phyloP scores from a whole-genome alignment of 2,797 vertebrate species.

The Acanthurus lineatus region DNA sequence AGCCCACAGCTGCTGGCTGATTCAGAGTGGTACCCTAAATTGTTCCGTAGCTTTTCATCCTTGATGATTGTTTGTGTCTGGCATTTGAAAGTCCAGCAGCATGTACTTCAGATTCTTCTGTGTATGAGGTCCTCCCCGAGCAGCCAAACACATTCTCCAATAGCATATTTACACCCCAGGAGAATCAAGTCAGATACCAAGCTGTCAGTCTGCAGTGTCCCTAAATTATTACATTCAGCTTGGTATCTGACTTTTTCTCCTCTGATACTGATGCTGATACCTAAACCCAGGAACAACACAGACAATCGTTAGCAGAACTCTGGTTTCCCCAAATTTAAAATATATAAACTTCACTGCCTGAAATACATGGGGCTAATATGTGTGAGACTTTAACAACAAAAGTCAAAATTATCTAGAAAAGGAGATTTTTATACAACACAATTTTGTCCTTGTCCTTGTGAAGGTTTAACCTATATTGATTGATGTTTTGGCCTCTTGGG shows the following conservation, averaged over 20 bases:
- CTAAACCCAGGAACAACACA: not conserved
- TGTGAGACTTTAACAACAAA: not conserved
- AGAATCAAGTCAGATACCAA: slow-evolving; percentile 60
- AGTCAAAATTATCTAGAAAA: not conserved
- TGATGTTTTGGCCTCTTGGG: not conserved
- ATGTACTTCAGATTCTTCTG: slow-evolving; percentile 63
- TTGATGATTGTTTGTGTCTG: slow-evolving; percentile 73
- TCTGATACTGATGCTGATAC: slow-evolving; percentile 9
- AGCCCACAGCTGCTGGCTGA: slow-evolving; percentile 65
- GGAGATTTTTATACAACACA: not conserved
- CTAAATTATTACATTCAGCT: slow-evolving; percentile 50
- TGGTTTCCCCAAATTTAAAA: not conserved
- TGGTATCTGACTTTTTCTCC: slow-evolving; percentile 43
- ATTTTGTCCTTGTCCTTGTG: not conserved
- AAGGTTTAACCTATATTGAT: not conserved
- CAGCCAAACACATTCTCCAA: slow-evolving; percentile 70
- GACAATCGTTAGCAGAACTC: not conserved
- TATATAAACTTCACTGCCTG: slow-evolving; percentile 3
- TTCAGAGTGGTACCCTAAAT: slow-evolving; percentile 64
- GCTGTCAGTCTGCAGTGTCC: slow-evolving; percentile 35
- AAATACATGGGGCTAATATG: not conserved
- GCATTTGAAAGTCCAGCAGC: slow-evolving; percentile 60
- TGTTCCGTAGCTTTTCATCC: slow-evolving; percentile 68
- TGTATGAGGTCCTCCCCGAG: slow-evolving; percentile 57
- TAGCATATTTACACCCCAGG: slow-evolving; percentile 72